Evolutionary conservation across 37 sponge, comb jelly and placozoan species (phyloP).

Genomic region (Cladorhizidae sp.): DNA sequence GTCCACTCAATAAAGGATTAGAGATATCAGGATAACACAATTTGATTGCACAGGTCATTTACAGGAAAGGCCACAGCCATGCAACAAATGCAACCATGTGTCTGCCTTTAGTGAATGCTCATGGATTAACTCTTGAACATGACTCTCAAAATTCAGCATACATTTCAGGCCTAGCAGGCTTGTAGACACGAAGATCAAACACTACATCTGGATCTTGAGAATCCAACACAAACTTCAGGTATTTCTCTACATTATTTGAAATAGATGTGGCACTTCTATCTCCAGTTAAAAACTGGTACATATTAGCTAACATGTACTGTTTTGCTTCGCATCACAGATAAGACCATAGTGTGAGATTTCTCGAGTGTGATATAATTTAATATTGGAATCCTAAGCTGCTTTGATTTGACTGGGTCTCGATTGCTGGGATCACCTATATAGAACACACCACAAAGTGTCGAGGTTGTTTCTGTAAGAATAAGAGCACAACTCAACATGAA

Average conservation of each 20-base stretch:
- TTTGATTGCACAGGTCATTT: too few relatives aligned
- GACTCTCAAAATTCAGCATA: conserved; percentile 4
- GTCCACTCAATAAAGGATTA: background rate
- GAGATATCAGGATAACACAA: too few relatives aligned
- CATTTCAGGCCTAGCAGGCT: background rate
- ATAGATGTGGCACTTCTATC: background rate
- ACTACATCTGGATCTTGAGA: conserved; percentile 1
- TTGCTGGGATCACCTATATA: background rate
- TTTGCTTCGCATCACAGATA: background rate
- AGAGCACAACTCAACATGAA: background rate
- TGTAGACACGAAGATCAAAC: background rate
- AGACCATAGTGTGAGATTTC: conserved; percentile 4
- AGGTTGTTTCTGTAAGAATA: conserved; percentile 13
- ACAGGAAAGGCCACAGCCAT: too few relatives aligned
- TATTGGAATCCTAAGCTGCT: background rate
- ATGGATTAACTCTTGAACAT: background rate
- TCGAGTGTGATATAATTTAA: background rate
- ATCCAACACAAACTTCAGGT: background rate
- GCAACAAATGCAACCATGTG: too few relatives aligned
- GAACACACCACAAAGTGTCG: conserved; percentile 3
- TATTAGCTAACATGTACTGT: background rate
- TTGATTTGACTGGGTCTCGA: background rate
- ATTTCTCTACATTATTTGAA: background rate
- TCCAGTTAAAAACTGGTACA: conserved; percentile 14
- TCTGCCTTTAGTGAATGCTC: background rate